A percentile compares a stretch with the other conserved stretches of the same genome.
Conservation (phyloP, 2,797 vertebrate species). For the Trachurus trachurus region DNA sequence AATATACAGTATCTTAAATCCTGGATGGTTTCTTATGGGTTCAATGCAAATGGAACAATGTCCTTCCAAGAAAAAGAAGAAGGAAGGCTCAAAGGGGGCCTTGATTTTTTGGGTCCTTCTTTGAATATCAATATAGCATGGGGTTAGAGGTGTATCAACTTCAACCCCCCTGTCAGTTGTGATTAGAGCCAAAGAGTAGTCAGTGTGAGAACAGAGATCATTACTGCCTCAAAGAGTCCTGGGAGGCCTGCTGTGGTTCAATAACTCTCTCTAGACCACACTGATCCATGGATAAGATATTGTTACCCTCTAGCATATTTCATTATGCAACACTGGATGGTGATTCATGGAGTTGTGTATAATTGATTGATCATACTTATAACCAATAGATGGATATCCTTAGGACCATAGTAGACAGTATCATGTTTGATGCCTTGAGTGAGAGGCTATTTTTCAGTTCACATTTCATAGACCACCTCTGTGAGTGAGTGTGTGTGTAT, state of each 20-base stretch:
- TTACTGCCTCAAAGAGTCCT: conserved; percentile 83
- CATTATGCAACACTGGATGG: conserved; percentile 45
- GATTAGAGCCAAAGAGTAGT: conserved; percentile 81
- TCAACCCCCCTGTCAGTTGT: conserved; percentile 76
- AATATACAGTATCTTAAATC: not conserved
- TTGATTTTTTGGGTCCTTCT: conserved; percentile 40
- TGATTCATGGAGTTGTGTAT: conserved; percentile 17
- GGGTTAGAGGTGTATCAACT: conserved; percentile 77
- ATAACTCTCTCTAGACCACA: conserved; percentile 65
- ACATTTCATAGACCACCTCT: conserved; percentile 53
- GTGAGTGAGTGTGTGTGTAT: conserved; percentile 4
- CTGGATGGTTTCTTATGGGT: not conserved
- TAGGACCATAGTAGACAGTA: not conserved
- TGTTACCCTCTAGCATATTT: conserved; percentile 58
- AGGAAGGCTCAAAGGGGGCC: conserved; percentile 4
- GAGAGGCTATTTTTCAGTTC: conserved; percentile 14
- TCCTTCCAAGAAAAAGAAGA: not conserved
- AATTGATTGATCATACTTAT: conserved; percentile 28
- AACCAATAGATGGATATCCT: not conserved
- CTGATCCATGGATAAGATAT: conserved; percentile 66
- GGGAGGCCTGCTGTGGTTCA: conserved; percentile 72
- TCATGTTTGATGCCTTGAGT: not conserved
- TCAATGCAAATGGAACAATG: not conserved
- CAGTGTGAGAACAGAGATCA: conserved; percentile 79
- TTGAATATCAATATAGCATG: conserved; percentile 60